phyloP scores from a whole-genome alignment of 1,140 invertebrate genomes.

The Coelopa frigida region DNA sequence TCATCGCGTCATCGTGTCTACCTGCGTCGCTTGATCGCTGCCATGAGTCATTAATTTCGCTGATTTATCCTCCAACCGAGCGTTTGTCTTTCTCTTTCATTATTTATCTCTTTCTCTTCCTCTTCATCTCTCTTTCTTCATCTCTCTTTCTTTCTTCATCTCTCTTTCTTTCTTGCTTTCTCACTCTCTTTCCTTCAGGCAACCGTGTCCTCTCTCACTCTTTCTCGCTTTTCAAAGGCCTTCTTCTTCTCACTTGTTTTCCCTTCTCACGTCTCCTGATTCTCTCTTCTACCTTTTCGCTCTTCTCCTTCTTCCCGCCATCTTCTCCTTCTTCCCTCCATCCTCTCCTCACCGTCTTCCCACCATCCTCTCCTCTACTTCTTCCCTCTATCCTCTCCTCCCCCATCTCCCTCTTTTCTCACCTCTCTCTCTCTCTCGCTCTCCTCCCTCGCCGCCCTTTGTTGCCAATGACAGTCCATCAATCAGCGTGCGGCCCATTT shows the following conservation, averaged over 20 bases:
- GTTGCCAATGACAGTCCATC: constrained; percentile 18
- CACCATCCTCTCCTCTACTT: background rate
- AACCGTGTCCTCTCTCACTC: background rate
- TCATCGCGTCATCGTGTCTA: too few species aligned
- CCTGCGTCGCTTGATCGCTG: too few species aligned
- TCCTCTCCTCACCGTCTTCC: background rate
- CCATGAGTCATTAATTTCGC: too few species aligned
- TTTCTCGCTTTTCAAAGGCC: too few species aligned
- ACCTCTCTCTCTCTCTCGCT: constrained; percentile 2
- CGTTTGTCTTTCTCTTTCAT: too few species aligned
- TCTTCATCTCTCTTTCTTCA: too few species aligned
- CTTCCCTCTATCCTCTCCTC: background rate
- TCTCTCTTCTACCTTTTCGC: background rate
- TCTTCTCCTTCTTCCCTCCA: background rate
- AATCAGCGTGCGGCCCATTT: constrained; percentile 13
- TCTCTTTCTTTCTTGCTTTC: constrained; percentile 7
- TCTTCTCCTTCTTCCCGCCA: background rate
- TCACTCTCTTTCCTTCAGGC: background rate
- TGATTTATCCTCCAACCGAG: too few species aligned
- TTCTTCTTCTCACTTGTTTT: too few species aligned
- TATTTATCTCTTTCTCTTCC: too few species aligned
- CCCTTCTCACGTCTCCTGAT: too few species aligned
- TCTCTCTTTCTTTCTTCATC: constrained; percentile 6
- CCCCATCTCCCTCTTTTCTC: constrained; percentile 10
- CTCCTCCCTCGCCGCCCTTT: constrained; percentile 7